These are phyloP conservation scores for Eubucco bourcierii DNA, from an alignment of 2,113 vertebrate species.

Conservation along the genomic window DNA sequence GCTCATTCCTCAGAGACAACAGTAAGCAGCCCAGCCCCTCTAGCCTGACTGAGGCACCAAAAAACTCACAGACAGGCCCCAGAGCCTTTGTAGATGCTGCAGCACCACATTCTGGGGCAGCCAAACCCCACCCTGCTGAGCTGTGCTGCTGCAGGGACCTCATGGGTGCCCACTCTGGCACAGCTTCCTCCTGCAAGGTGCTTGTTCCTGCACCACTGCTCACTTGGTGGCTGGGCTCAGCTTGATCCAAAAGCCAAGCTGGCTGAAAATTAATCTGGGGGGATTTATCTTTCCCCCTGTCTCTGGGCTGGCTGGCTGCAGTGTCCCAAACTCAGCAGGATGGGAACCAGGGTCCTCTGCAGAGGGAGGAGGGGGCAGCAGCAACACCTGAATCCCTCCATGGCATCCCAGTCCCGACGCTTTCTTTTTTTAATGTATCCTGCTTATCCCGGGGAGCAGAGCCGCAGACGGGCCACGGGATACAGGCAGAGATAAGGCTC, in stretches of 20 bases:
- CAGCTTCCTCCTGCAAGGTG: background rate
- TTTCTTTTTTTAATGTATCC: background rate
- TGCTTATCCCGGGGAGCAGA: background rate
- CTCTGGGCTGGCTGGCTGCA: background rate
- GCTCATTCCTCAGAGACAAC: background rate
- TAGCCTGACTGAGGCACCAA: background rate
- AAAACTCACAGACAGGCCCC: background rate
- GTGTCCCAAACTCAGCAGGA: accelerated
- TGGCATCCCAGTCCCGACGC: background rate
- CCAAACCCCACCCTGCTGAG: background rate
- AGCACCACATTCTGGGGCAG: accelerated
- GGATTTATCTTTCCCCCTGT: background rate
- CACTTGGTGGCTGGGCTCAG: accelerated
- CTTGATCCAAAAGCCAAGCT: background rate
- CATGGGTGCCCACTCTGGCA: accelerated
- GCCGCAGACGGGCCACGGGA: accelerated
- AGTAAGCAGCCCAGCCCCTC: background rate
- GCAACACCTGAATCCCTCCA: background rate
- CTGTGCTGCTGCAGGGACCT: accelerated
- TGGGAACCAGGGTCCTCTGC: accelerated
- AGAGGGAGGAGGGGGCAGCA: background rate
- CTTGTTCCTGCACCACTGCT: background rate
- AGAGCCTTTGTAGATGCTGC: background rate
- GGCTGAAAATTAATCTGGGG: background rate
- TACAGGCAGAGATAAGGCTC: conserved; percentile 27